Base-by-base conservation (phyloP, 2,113 vertebrate species). In the Elachura formosa region DNA sequence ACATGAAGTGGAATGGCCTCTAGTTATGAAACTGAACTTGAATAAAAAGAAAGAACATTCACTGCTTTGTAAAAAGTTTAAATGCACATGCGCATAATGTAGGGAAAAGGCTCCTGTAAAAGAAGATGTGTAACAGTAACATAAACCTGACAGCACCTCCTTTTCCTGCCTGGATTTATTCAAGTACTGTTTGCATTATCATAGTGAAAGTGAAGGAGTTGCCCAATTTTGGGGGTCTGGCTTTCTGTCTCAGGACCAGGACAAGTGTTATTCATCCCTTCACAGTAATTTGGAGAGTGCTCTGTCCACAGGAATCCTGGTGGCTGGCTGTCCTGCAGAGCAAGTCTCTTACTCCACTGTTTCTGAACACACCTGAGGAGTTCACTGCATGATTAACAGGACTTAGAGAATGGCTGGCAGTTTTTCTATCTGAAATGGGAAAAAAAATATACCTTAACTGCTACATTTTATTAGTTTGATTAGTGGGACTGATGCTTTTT, bases 71-170 rank as follows among this genome's bases (percentile, higher is more conserved):
- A 80, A 80, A 14, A 33, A 69, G 55, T 55, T 46, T 83, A 73
- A 91, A 85, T 54, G 48, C 2, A 1, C 21, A 26, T 0, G 0
- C 62, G 24, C 29, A 9, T 36, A 68, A 59, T 1, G 1, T 14
- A 23, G 58, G 8, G 4, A 33, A 67, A 89, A 36, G 36, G 6
- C 41, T 69, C 36, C 40, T 36, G 38, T 68, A 56, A 84, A 81
- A 75, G 12, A 75, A 52, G 23, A 20, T 29, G 8, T 78, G 2
- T 21, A 64, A 40, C 46, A 74, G 31, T n/a, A 31, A 79, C 31
- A 49, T 74, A 41, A 55, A 54, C 31, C 48, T 59, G 43, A 22
- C 46, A 67, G 34, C 45, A 33, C 23, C 61, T 68, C 36, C 36
- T 64, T 62, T 52, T 61, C 54, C 34, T 49, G 31, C 29, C 54